Evolutionary conservation across 2,888 invertebrate genomes (phyloP), one percentile per base, ranked within the genome.

Genomic region (Salticus scenicus): DNA sequence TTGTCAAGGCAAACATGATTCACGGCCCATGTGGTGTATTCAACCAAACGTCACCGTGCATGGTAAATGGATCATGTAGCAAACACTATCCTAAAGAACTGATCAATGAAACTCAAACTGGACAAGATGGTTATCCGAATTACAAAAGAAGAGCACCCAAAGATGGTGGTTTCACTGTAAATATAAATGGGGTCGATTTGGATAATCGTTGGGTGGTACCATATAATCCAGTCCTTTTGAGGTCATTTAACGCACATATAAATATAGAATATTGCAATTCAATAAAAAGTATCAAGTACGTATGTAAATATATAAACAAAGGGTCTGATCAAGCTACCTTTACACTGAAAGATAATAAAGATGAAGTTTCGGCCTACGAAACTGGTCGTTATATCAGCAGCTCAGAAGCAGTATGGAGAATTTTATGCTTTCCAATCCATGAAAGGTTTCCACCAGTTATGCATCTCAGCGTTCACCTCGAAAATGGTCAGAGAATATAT

Each of bases 121-220:
- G 41, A n/a, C 28, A 33, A n/a, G 66, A 80, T 20, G 74, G 86
- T 0, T 86, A 76, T 30, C 71, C 77, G 12, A 5, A 28, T 0
- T 73, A 72, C 30, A 47, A 66, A 28, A 8, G 37, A 27, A 14
- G 74, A 2, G 20, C 67, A 28, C 67, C 33, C 1, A 17, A 67
- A 12, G 17, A 67, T n/a, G n/a, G 31, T 28, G 67, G 33, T 7
- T 4, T 31, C n/a, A n/a, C n/a, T n/a, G n/a, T n/a, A n/a, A n/a
- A n/a, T n/a, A n/a, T n/a, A n/a, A n/a, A n/a, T n/a, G n/a, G n/a
- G n/a, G n/a, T n/a, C n/a, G n/a, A n/a, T n/a, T n/a, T n/a, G 0
- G 64, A 64, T 64, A 64, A 64, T 24, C 1, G 27, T 0, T 64
- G 64, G 24, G 64, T 64, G 8, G 64, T 64, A 24, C 64, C 64